Percentiles rank a stretch among this genome's conserved stretches.
Conservation (phyloP, 2,113 vertebrate species). For the Cebus imitator region DNA sequence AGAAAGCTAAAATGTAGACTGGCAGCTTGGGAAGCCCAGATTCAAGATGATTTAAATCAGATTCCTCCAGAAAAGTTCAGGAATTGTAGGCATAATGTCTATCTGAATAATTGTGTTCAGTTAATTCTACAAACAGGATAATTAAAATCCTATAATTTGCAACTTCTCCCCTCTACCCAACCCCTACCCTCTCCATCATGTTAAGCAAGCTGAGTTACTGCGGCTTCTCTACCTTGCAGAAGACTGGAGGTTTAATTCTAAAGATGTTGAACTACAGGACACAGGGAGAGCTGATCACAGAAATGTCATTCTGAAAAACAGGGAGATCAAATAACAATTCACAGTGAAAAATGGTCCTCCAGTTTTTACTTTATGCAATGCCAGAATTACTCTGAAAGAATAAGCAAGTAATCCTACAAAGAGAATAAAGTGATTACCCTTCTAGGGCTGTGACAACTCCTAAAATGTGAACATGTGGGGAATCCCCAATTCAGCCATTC, state of each 20-base stretch:
- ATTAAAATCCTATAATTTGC: background rate
- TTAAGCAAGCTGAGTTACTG: background rate
- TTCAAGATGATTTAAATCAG: background rate
- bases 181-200: too few species aligned
- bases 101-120: background rate
- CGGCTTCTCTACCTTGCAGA: background rate
- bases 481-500: conserved; percentile 32
- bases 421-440: conserved; percentile 36
- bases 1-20: background rate
- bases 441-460: background rate
- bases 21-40: background rate
- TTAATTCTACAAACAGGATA: background rate
- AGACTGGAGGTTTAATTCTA: conserved; percentile 6
- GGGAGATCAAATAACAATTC: conserved; percentile 21
- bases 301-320: background rate
- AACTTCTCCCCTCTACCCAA: background rate
- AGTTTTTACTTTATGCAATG: background rate
- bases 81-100: background rate
- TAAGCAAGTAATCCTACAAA: background rate
- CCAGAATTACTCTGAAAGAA: conserved; percentile 45
- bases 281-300: conserved; percentile 16
- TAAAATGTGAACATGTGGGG: conserved; percentile 20
- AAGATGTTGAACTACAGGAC: background rate
- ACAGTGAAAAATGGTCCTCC: background rate
- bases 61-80: background rate